Percentiles rank a stretch among this genome's conserved stretches.
Evolutionary conservation across 2,888 invertebrate genomes (phyloP).

Genomic region (Abscondita cerata): DNA sequence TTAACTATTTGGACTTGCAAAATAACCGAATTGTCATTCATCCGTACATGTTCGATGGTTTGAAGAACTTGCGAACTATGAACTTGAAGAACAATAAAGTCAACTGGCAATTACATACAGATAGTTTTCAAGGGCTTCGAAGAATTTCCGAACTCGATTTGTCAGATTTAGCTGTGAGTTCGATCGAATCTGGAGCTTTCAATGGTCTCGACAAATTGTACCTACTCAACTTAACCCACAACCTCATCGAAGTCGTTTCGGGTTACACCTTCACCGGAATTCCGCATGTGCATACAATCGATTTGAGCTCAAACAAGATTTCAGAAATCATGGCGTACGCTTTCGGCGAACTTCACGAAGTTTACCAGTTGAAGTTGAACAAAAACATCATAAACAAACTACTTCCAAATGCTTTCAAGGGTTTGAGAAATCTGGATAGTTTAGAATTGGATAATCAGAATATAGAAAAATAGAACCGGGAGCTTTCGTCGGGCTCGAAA

Average conservation of each 20-base stretch:
- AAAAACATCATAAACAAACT: neutral
- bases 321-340: neutral
- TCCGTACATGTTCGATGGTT: conserved; percentile 14
- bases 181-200: conserved; percentile 4
- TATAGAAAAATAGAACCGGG: neutral
- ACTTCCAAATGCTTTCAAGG: neutral
- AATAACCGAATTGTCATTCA: neutral
- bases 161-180: neutral
- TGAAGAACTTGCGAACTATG: conserved; percentile 8
- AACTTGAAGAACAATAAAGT: neutral
- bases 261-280: conserved; percentile 1
- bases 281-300: neutral
- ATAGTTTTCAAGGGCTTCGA: neutral
- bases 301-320: conserved; percentile 3
- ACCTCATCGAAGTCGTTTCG: neutral
- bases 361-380: neutral
- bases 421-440: neutral
- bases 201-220: neutral
- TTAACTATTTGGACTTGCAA: neutral
- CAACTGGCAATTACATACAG: no score
- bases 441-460: neutral
- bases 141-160: neutral
- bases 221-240: neutral
- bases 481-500: neutral
- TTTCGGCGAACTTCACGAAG: neutral